These are phyloP conservation scores for Eulithis testata DNA, from an alignment of 2,888 invertebrate species.

Conservation along the genomic window DNA sequence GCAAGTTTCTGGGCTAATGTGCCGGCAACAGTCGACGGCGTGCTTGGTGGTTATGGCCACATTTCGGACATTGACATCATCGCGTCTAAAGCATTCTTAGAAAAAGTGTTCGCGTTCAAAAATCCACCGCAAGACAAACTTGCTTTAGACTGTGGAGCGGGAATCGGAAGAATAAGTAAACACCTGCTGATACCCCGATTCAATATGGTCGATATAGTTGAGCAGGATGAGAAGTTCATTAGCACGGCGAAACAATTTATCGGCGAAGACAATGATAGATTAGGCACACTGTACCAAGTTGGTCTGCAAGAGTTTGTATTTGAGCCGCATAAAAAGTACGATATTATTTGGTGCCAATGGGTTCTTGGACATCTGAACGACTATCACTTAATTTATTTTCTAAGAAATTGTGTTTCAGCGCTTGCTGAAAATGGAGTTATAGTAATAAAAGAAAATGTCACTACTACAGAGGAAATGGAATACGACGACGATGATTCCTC, in stretches of 20 bases:
- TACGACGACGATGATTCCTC: conserved; percentile 95
- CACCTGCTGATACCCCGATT: conserved; percentile 92
- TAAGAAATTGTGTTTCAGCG: conserved; percentile 85
- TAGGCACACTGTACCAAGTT: conserved; percentile 88
- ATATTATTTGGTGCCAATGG: conserved; percentile 99
- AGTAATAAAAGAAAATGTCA: conserved; percentile 89
- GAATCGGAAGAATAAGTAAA: conserved; percentile 97
- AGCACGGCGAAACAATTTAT: conserved; percentile 86
- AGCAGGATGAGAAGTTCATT: conserved; percentile 94
- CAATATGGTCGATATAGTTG: conserved; percentile 94
- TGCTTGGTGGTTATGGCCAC: conserved; percentile 96
- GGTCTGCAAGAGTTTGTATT: conserved; percentile 95
- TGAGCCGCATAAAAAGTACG: conserved; percentile 90
- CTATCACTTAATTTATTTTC: conserved; percentile 90
- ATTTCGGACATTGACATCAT: conserved; percentile 94
- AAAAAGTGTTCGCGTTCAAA: conserved; percentile 70
- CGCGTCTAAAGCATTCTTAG: conserved; percentile 93
- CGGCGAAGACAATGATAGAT: conserved; percentile 73
- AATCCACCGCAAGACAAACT: conserved; percentile 82
- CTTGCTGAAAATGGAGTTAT: conserved; percentile 63
- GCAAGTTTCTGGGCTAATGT: conserved; percentile 94
- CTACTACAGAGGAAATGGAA: conserved; percentile 86
- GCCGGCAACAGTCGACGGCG: conserved; percentile 95
- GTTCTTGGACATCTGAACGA: conserved; percentile 95
- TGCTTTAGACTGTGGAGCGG: conserved; percentile 98